These are phyloP conservation scores for Teleiodes luculella DNA, from an alignment of 2,888 invertebrate species.

Conservation along the genomic window DNA sequence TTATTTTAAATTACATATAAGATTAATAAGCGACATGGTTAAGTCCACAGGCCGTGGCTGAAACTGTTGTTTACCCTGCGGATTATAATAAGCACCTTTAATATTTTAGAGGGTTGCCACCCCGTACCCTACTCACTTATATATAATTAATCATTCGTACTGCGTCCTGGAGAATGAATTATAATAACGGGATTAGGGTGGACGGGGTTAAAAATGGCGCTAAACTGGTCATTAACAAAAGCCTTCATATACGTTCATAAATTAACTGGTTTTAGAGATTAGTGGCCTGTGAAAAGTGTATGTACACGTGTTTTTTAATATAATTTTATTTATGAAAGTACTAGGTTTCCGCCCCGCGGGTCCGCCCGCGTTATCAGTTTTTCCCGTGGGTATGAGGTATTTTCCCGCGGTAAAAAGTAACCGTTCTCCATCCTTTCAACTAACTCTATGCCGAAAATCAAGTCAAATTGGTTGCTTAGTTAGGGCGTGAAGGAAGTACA, in stretches of 20 bases:
- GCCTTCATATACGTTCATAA: not conserved
- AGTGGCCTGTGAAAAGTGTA: not conserved
- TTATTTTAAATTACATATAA: no score
- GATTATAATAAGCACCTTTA: conserved; percentile 5
- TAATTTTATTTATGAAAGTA: no score
- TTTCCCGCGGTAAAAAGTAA: no score
- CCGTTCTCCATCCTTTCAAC: no score
- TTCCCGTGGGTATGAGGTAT: no score
- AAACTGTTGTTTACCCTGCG: not conserved
- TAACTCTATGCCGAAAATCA: no score
- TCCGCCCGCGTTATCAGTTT: no score
- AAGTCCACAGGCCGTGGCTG: not conserved
- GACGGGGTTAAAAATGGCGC: not conserved
- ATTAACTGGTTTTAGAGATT: not conserved
- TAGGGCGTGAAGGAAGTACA: no score
- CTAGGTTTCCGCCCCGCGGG: no score
- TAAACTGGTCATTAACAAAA: not conserved
- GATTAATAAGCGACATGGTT: not conserved
- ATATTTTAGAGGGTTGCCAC: not conserved
- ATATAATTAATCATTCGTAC: conserved; percentile 3
- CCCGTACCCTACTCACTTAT: not conserved
- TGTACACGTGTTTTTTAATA: no score
- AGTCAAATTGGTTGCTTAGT: no score
- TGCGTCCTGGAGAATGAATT: not conserved
- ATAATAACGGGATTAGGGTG: conserved; percentile 3